Base-by-base conservation (phyloP, 2,797 vertebrate genomes). In the Acomys russatus region DNA sequence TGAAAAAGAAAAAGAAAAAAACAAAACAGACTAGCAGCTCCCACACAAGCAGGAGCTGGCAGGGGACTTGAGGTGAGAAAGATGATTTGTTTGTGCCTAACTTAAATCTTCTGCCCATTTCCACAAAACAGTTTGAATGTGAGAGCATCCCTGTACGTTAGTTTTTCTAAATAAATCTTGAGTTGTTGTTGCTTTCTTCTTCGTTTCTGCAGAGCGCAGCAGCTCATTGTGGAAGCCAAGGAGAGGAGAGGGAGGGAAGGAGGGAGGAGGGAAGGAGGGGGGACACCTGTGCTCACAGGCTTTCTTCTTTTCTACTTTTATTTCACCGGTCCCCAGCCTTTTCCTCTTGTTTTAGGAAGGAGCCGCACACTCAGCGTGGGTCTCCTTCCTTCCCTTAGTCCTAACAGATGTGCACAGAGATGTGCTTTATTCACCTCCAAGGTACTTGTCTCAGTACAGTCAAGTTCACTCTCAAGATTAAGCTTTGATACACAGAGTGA, bases 61-160 rank as follows among this genome's bases (percentile, higher is more conserved):
- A 89, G 85, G 71, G 64, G 66, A 9, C 1, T 0, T 2, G 78
- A 85, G 82, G 22, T 89, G 88, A 90, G 93, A 90, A 91, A 94
- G 66, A 93, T 73, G 74, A 94, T 95, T 92, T 80, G 82, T 54
- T 88, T 63, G 6, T 54, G 71, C 91, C 35, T 92, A 71, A 96
- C 49, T 97, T 90, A 70, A 96, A 96, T 71, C 51, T 82, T 94
- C 96, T 96, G 78, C 80, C 73, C 89, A 84, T 87, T 92, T 95
- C 96, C 76, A 94, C 95, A 95, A 87, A 61, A 38, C 1, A 80
- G 54, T 68, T 92, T 54, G 68, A 92, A 66, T 56, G 84, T 68
- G 73, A 88, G 73, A 74, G 91, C 94, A 96, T 61, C 77, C 35
- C 25, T 44, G 51, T 91, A 82, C 87, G 59, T 54, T 61, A 44